phyloP scores from a whole-genome alignment of 1,140 invertebrate genomes.

The Drosophila burlai region DNA sequence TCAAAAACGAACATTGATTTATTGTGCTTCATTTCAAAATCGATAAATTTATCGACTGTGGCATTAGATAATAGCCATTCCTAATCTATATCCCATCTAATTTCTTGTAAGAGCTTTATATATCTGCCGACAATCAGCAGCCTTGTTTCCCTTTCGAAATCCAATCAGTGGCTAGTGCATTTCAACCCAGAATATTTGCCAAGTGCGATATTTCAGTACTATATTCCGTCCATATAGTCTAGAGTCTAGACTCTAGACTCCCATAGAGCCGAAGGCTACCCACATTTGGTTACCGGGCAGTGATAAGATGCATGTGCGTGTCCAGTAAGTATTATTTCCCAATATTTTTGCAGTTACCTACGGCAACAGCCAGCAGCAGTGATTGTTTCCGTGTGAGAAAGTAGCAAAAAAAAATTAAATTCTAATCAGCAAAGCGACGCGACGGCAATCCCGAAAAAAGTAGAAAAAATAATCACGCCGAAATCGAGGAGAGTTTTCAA shows the following conservation, averaged over 20 bases:
- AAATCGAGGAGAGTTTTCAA: neutral
- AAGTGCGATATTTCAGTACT: neutral
- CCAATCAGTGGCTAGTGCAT: neutral
- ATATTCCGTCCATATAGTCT: neutral
- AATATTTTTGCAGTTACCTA: constrained; percentile 41
- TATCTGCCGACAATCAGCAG: neutral
- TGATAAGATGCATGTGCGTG: constrained; percentile 51
- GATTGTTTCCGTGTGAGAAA: constrained; percentile 32
- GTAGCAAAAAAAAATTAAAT: neutral
- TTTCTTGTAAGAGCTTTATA: neutral
- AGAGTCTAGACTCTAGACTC: constrained; percentile 21
- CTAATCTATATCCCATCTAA: too few species aligned
- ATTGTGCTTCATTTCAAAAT: neutral
- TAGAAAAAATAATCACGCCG: constrained; percentile 5
- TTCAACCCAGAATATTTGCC: neutral
- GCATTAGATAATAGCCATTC: too few species aligned
- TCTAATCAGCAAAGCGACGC: constrained; percentile 18
- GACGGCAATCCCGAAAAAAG: constrained; percentile 30
- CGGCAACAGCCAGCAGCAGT: constrained; percentile 33
- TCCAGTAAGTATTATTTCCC: constrained; percentile 15
- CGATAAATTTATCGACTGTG: too few species aligned
- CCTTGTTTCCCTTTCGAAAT: neutral
- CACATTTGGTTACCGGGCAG: constrained; percentile 54
- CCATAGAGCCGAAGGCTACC: neutral
- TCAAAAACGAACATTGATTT: neutral